A percentile compares a stretch with the other conserved stretches of the same genome.
These are phyloP conservation scores for Drymodes brunneopygia DNA, from an alignment of 2,113 vertebrate species.

Conservation along the genomic window DNA sequence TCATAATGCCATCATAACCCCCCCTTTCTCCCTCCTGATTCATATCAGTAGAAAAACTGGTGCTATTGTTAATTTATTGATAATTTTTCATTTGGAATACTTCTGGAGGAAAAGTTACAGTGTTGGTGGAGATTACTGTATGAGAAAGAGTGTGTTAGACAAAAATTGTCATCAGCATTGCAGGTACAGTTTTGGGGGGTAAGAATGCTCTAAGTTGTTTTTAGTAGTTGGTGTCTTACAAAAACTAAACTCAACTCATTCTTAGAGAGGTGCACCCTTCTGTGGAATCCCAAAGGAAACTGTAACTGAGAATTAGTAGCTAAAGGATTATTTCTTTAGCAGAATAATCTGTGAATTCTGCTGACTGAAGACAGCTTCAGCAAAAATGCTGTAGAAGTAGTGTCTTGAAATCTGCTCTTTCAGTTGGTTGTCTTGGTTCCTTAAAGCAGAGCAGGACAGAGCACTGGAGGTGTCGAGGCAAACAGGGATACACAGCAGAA, in stretches of 20 bases:
- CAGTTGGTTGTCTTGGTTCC: not conserved
- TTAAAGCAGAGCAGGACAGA: not conserved
- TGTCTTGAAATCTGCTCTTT: not conserved
- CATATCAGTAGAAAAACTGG: not conserved
- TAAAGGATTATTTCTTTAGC: not conserved
- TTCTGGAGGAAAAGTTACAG: not conserved
- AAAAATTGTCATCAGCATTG: not conserved
- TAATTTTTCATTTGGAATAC: not conserved
- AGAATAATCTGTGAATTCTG: not conserved
- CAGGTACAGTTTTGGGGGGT: not conserved
- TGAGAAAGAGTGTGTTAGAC: not conserved
- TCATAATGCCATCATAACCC: not conserved
- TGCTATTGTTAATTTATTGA: not conserved
- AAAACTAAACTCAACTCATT: not conserved
- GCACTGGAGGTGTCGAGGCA: not conserved
- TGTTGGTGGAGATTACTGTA: not conserved
- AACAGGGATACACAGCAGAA: not conserved
- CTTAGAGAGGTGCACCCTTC: not conserved
- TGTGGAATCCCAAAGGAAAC: not conserved
- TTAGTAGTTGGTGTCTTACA: not conserved
- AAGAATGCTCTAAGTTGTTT: not conserved
- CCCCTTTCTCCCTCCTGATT: not conserved
- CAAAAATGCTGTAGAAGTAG: not conserved
- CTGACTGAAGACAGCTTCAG: not conserved
- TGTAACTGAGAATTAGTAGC: not conserved